Evolutionary conservation across 2,888 invertebrate genomes (phyloP), one percentile per base, ranked within the genome.

Genomic region (Acleris laterana): DNA sequence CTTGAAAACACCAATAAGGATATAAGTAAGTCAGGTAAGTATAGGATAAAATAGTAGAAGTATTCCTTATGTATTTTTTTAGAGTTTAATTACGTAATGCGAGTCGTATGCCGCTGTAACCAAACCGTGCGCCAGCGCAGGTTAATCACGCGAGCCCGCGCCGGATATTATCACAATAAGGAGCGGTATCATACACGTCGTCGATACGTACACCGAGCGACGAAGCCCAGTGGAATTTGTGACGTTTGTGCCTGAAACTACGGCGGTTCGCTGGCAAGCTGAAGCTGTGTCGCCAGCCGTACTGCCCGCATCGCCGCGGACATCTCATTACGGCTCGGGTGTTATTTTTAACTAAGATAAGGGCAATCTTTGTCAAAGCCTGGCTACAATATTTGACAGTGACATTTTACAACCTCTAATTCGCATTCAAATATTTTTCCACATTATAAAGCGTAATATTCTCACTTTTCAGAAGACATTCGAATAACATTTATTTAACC

Each of bases 131-230:
- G n/a, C 38, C 25, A 53, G 48, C 19, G 51, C 32, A 9, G 11
- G 51, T 42, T 60, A 52, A 60, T 25, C 17, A 51, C 53, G 9
- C 20, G 20, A 42, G 22, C 46, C 20, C 5, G 38, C 52, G 49
- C 53, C 61, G 65, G 61, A 56, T 65, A 55, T 64, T 64, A 60
- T 61, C 65, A 65, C 65, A 65, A 61, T 56, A 56, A 61, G 56
- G 42, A 60, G 55, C 20, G 55, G 62, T 56, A 32, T 52, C 63
- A 51, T 58, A 20, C 52, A 52, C 63, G 28, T 22, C 38, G 38
- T 53, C 42, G 48, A 59, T 59, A 22, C 38, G 38, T 59, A 59
- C 59, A 59, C 63, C 6, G 44, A 11, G 63, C 50, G 4, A 42
- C 22, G 22, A 11, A 44, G 11, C 20, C 17, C n/a, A 50, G 28